phyloP scores from a whole-genome alignment of 2,113 vertebrate species.

The Trinectes maculatus region DNA sequence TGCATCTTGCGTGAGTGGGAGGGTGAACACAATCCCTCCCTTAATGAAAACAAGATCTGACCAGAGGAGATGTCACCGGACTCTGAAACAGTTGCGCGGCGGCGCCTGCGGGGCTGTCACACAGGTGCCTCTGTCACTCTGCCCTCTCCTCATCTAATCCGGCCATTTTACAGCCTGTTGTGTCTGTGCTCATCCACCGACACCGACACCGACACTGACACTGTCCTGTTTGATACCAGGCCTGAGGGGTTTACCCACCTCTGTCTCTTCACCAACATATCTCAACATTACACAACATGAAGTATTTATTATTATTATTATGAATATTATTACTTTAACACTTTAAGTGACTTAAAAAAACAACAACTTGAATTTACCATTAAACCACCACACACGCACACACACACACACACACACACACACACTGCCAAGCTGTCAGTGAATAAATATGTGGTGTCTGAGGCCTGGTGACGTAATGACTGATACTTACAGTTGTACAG shows the following conservation, averaged over 20 bases:
- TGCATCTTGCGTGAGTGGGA: constrained; percentile 25
- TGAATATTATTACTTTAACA: too few relatives aligned
- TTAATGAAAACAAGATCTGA: constrained; percentile 19
- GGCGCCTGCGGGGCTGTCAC: constrained; percentile 1
- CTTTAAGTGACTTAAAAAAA: too few relatives aligned
- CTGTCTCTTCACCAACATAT: too few relatives aligned
- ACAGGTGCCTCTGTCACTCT: constrained; percentile 28
- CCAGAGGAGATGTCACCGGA: constrained; percentile 27
- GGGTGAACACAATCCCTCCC: constrained; percentile 12
- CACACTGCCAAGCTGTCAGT: too few relatives aligned
- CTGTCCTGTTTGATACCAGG: background rate
- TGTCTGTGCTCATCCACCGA: constrained; percentile 1
- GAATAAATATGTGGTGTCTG: too few relatives aligned
- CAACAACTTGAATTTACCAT: too few relatives aligned
- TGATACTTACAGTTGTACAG: background rate
- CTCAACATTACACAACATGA: too few relatives aligned
- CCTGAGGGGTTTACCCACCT: too few relatives aligned
- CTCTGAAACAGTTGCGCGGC: background rate
- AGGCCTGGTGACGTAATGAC: too few relatives aligned
- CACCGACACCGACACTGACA: background rate
- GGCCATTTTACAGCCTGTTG: background rate
- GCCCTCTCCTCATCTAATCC: background rate
- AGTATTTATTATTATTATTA: too few relatives aligned
- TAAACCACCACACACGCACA: too few relatives aligned
- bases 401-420: too few relatives aligned